Conservation (phyloP, 2,113 vertebrate species). For the Archilochus colubris region DNA sequence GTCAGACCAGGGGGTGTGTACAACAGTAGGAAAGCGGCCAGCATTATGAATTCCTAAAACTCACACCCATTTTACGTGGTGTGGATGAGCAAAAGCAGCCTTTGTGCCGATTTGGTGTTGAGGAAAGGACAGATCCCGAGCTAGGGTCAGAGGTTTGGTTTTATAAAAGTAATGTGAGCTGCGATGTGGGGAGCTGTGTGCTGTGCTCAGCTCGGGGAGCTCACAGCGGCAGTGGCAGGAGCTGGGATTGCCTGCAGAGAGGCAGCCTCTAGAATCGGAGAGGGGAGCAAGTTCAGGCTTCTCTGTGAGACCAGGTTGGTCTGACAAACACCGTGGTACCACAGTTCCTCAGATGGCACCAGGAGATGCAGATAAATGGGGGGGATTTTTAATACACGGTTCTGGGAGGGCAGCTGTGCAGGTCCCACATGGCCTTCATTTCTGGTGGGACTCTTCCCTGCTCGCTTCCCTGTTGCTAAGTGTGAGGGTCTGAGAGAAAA, state of each 20-base stretch:
- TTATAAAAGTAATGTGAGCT: neutral
- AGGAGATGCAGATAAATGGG: neutral
- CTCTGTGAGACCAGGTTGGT: neutral
- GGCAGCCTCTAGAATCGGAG: neutral
- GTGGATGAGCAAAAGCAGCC: neutral
- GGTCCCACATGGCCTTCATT: neutral
- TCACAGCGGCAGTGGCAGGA: neutral
- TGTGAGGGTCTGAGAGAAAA: neutral
- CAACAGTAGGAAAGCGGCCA: neutral
- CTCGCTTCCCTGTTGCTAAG: neutral
- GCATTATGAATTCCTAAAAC: neutral
- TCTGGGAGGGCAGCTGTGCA: neutral
- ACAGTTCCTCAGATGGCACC: neutral
- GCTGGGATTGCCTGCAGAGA: neutral
- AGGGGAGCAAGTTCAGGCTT: neutral
- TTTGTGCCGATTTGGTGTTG: neutral
- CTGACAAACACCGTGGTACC: neutral
- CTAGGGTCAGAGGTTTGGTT: neutral
- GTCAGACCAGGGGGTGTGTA: neutral
- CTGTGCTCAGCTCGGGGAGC: accelerated
- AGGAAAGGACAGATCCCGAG: neutral
- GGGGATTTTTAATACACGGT: accelerated
- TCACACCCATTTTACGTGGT: neutral
- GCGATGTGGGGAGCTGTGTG: neutral
- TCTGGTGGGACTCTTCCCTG: neutral